Conservation (phyloP, 2,797 vertebrate species). For the Valencia hispanica region DNA sequence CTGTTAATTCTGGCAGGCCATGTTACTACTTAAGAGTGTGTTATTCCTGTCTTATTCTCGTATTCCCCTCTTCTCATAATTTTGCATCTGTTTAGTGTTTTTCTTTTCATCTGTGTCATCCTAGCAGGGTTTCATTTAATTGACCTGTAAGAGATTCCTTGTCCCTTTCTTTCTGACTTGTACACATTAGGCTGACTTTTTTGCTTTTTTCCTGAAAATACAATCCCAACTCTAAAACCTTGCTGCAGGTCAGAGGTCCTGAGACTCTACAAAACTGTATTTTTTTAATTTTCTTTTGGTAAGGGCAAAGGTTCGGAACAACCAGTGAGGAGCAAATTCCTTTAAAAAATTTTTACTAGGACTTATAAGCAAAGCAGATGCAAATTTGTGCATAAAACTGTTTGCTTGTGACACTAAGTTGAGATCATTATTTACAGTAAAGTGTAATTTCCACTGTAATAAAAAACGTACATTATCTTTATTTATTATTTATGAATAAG, state of each 20-base stretch:
- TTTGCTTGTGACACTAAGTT: too few relatives aligned
- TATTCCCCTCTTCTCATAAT: conserved; percentile 68
- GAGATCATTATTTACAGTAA: too few relatives aligned
- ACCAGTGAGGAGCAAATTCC: not conserved
- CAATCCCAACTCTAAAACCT: conserved; percentile 4
- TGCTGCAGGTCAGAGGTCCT: not conserved
- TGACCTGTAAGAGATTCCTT: conserved; percentile 65
- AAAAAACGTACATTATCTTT: too few relatives aligned
- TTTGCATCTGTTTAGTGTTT: conserved; percentile 76
- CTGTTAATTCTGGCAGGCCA: conserved; percentile 80
- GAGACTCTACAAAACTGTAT: not conserved
- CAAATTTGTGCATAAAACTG: too few relatives aligned
- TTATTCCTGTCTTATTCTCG: conserved; percentile 34
- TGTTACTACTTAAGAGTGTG: conserved; percentile 51
- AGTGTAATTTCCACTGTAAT: too few relatives aligned
- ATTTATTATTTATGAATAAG: too few relatives aligned
- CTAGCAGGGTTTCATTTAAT: conserved; percentile 63
- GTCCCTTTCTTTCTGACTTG: conserved; percentile 63
- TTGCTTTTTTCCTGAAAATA: conserved; percentile 39
- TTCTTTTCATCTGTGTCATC: conserved; percentile 80
- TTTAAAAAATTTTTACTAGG: too few relatives aligned
- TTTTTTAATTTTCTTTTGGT: not conserved
- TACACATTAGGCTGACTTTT: conserved; percentile 31
- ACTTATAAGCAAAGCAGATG: too few relatives aligned
- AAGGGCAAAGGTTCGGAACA: not conserved